Conservation (phyloP, 2,888 invertebrate genomes). For the Orchesellides sinensis region DNA sequence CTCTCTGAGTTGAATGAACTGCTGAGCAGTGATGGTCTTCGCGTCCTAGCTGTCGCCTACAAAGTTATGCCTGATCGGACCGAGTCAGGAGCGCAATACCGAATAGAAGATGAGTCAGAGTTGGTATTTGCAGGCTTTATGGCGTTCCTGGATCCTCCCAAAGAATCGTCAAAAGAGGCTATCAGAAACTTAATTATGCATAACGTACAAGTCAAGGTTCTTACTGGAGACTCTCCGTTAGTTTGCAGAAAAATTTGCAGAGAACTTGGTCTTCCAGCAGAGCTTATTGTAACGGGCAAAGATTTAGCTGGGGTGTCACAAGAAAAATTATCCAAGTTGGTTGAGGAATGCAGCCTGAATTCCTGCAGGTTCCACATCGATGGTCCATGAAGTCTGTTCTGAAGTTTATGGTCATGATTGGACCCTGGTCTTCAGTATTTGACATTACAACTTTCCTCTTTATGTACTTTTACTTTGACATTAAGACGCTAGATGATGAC, state of each 20-base stretch:
- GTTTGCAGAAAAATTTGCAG: slow-evolving; percentile 62
- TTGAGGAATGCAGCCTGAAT: slow-evolving; percentile 60
- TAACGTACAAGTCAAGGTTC: slow-evolving; percentile 55
- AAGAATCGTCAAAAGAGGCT: slow-evolving; percentile 35
- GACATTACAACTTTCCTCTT: slow-evolving; percentile 56
- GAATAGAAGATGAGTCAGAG: slow-evolving; percentile 39
- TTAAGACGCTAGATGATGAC: slow-evolving; percentile 28
- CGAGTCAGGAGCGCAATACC: neutral
- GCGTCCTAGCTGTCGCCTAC: slow-evolving; percentile 59
- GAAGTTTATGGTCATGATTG: slow-evolving; percentile 65
- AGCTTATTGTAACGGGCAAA: slow-evolving; percentile 29
- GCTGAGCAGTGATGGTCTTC: slow-evolving; percentile 49
- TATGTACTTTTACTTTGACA: slow-evolving; percentile 61
- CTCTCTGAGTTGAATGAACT: slow-evolving; percentile 23
- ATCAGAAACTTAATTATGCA: slow-evolving; percentile 45
- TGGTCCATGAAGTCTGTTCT: slow-evolving; percentile 66
- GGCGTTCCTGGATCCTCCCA: slow-evolving; percentile 63
- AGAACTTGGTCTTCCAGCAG: slow-evolving; percentile 41
- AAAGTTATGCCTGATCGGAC: neutral
- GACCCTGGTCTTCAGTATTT: slow-evolving; percentile 66
- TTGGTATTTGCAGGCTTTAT: slow-evolving; percentile 57
- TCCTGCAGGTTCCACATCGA: slow-evolving; percentile 55
- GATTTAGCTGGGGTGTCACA: slow-evolving; percentile 31
- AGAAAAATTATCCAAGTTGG: slow-evolving; percentile 27
- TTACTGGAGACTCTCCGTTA: slow-evolving; percentile 61